These are phyloP conservation scores for Hyperoodon ampullatus DNA, from an alignment of 2,113 vertebrate genomes.

Conservation along the genomic window DNA sequence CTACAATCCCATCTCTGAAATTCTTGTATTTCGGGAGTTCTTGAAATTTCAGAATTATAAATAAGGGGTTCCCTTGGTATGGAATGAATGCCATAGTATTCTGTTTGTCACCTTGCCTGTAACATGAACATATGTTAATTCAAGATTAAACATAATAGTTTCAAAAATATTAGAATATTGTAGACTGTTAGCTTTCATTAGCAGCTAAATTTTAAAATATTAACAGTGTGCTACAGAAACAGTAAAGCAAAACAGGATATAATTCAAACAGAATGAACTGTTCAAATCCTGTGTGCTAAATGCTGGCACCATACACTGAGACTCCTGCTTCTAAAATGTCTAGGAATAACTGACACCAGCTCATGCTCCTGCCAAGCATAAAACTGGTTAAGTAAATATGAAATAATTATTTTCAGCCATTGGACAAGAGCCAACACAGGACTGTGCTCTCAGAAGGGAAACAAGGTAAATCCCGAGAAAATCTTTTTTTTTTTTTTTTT, in stretches of 20 bases:
- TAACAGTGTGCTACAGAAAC: slow-evolving; percentile 14
- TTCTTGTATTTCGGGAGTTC: neutral
- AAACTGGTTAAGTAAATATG: slow-evolving; percentile 32
- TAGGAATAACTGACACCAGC: neutral
- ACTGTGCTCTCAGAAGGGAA: slow-evolving; percentile 9
- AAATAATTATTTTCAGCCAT: neutral
- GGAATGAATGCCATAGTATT: neutral
- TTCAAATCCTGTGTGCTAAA: slow-evolving; percentile 20
- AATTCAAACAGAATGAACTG: slow-evolving; percentile 36
- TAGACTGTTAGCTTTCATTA: neutral
- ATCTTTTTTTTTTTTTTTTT: neutral
- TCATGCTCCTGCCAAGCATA: neutral
- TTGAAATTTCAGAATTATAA: neutral
- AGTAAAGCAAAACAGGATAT: slow-evolving; percentile 29
- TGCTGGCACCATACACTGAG: neutral
- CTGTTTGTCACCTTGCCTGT: neutral
- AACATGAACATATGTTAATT: neutral
- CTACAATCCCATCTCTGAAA: neutral
- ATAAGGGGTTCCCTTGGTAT: neutral
- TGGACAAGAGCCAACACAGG: neutral
- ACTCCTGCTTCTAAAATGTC: neutral
- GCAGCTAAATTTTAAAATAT: slow-evolving; percentile 35
- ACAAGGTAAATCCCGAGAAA: slow-evolving; percentile 26
- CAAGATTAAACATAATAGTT: slow-evolving; percentile 3
- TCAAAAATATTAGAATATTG: neutral